Base-by-base conservation (phyloP, 2,113 vertebrate species). In the Albula goreensis region DNA sequence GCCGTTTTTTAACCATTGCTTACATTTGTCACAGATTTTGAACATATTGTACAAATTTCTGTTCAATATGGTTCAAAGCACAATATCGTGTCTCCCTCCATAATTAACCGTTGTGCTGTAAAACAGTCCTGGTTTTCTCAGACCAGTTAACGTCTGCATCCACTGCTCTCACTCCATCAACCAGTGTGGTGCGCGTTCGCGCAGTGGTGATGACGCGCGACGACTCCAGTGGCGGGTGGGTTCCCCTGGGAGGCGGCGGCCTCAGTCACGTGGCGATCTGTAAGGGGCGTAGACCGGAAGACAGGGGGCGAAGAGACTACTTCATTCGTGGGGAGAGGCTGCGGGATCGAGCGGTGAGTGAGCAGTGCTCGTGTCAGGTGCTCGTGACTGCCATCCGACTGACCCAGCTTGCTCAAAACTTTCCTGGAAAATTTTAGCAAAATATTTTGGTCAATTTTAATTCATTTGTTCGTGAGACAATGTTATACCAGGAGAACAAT, bases 201-300 rank as follows among this genome's bases (percentile, higher is more conserved):
- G 97, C 96, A 8, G 96, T 98, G 95, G 97, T 98, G 96, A 97
- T 98, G 97, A 96, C 96, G 93, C 96, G 97, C 92, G 97, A 98
- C 86, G 97, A 98, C 96, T 98, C 97, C 93, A 98, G 97, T 90
- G 97, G 97, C 88, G 97, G 97, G 88, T 98, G 97, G 97, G 96
- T 98, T 92, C 96, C 96, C 91, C 95, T 98, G 89, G 97, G 96
- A 91, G 97, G 97, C 86, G 96, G 96, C 74, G 96, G 97, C 93
- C 96, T 98, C 91, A 98, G 97, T 93, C 96, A 97, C 85, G 96
- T 98, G 93, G 95, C 95, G 90, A 96, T 97, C 90, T 96, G 95
- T 94, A 97, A 96, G 92, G 95, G 96, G 92, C 94, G 95, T 91
- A 94, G 94, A 87, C 93, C 95, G 5, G 96, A 97, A 86, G 95